These are phyloP conservation scores for Stylophora pistillata DNA, from an alignment of 64 coral and sea anemone species.

Conservation along the genomic window DNA sequence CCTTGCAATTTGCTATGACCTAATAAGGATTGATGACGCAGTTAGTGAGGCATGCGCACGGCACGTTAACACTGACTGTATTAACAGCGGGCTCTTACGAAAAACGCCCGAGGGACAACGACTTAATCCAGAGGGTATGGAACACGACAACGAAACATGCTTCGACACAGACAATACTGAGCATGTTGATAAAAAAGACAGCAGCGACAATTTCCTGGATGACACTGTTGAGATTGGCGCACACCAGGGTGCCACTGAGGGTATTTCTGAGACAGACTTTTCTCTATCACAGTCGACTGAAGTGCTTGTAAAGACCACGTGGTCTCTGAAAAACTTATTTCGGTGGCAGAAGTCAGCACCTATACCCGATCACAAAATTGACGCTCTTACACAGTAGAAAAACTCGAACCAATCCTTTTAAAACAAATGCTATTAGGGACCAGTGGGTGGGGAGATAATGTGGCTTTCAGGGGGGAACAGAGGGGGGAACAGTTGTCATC, in stretches of 20 bases:
- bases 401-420: too few relatives aligned
- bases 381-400: constrained; percentile 6
- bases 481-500: too few relatives aligned
- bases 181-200: background rate
- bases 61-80: background rate
- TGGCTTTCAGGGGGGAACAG: too few relatives aligned
- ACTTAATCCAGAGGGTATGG: constrained; percentile 63
- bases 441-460: too few relatives aligned
- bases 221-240: background rate
- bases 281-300: constrained; percentile 1
- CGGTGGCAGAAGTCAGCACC: constrained; percentile 1
- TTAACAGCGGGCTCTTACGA: constrained; percentile 33
- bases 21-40: constrained; percentile 36
- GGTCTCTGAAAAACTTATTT: constrained; percentile 64
- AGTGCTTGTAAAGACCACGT: constrained; percentile 49
- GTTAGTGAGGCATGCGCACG: background rate
- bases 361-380: background rate
- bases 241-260: background rate
- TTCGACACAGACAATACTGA: background rate
- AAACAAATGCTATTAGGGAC: too few relatives aligned
- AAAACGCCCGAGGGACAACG: constrained; percentile 29
- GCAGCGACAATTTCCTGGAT: background rate
- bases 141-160: constrained; percentile 3
- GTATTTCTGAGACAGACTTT: background rate
- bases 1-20: constrained; percentile 3